Evolutionary conservation across 2,113 vertebrate genomes (phyloP).

Genomic region (Malurus cyaneus): DNA sequence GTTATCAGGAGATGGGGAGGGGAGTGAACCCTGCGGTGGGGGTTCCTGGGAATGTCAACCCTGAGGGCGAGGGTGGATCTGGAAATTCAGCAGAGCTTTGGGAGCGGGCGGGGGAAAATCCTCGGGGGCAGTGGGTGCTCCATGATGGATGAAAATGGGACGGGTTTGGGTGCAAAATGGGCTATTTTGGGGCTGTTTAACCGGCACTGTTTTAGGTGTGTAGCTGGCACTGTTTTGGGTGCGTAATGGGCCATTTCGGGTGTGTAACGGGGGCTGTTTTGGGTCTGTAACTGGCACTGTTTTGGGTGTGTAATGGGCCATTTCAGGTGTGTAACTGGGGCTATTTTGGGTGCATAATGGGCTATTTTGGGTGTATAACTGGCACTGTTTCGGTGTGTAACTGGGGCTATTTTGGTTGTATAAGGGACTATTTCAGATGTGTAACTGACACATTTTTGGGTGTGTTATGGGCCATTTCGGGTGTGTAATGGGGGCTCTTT

Average conservation of each 20-base stretch:
- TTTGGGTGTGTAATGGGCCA: fast-evolving
- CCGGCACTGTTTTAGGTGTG: neutral
- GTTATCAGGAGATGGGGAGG: neutral
- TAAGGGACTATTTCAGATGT: too few relatives aligned
- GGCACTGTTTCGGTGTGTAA: too few relatives aligned
- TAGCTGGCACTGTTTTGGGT: neutral
- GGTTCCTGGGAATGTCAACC: neutral
- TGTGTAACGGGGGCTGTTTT: neutral
- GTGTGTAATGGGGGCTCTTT: neutral
- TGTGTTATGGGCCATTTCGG: neutral
- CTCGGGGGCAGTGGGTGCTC: neutral
- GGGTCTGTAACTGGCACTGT: neutral
- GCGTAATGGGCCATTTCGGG: neutral
- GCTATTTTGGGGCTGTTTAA: neutral
- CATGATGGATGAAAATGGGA: neutral
- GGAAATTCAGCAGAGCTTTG: neutral
- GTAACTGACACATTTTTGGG: neutral
- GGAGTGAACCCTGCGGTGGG: neutral
- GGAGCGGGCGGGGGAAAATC: neutral
- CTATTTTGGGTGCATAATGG: too few relatives aligned
- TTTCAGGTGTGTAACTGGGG: neutral
- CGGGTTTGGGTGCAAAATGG: neutral
- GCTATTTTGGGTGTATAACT: neutral
- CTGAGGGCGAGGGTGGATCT: fast-evolving
- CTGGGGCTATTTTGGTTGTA: neutral